Evolutionary conservation across 2,113 vertebrate species (phyloP).

Genomic region (Amblyornis subalaris): DNA sequence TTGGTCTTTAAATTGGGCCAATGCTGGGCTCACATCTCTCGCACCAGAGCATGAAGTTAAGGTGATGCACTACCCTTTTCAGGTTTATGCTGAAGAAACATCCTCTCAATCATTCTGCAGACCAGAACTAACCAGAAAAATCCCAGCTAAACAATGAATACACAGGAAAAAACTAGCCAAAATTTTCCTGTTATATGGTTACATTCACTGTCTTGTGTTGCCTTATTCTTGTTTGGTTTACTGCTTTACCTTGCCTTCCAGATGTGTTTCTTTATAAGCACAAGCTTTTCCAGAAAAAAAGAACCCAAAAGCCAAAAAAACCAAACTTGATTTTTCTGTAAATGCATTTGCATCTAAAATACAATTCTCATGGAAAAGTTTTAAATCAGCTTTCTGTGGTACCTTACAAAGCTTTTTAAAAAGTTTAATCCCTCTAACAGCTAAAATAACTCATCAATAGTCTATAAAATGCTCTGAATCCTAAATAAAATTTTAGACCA

Average conservation of each 20-base stretch:
- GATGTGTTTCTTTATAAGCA: neutral
- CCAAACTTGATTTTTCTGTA: neutral
- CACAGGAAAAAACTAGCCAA: neutral
- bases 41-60: neutral
- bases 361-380: neutral
- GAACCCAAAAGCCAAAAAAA: neutral
- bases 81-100: neutral
- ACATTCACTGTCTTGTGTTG: neutral
- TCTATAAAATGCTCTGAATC: neutral
- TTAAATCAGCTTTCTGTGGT: neutral
- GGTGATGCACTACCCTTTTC: neutral
- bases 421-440: neutral
- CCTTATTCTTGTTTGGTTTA: neutral
- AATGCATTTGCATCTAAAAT: neutral
- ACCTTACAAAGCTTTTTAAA: neutral
- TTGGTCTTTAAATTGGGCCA: neutral
- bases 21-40: rapidly evolving
- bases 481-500: neutral
- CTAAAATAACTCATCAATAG: neutral
- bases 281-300: neutral
- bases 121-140: neutral
- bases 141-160: neutral
- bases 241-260: neutral
- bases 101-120: neutral
- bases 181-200: neutral